Conservation (phyloP, 2,888 invertebrate genomes). For the Cantharis rufa region DNA sequence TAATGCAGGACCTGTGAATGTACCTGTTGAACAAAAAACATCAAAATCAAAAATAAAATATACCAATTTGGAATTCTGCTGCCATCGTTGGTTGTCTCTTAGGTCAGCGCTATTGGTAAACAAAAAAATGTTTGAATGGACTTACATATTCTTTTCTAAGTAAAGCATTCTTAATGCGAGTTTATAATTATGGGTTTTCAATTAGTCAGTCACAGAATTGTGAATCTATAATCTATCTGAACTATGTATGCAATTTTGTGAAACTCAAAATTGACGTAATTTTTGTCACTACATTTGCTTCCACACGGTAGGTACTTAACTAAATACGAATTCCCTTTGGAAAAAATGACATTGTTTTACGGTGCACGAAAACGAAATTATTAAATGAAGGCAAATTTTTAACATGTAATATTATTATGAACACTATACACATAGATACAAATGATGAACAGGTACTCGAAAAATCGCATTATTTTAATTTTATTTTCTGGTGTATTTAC, state of each 20-base stretch:
- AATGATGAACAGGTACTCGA: conserved; percentile 14
- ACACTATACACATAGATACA: conserved; percentile 10
- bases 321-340: background rate
- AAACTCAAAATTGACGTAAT: background rate
- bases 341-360: background rate
- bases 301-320: background rate
- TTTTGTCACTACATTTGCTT: background rate
- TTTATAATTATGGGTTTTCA: background rate
- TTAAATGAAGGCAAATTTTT: background rate
- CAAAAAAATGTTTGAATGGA: background rate
- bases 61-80: too few relatives aligned
- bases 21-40: too few relatives aligned
- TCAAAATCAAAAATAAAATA: too few relatives aligned
- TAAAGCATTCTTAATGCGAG: background rate
- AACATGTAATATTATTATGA: conserved; percentile 1
- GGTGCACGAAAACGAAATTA: background rate
- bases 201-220: background rate
- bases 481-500: conserved; percentile 27
- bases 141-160: background rate
- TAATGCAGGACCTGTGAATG: too few relatives aligned
- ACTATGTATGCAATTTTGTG: background rate
- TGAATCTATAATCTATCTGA: background rate
- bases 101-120: too few relatives aligned
- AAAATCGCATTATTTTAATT: conserved; percentile 18
- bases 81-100: too few relatives aligned